Percentiles rank a stretch among this genome's conserved stretches.
Evolutionary conservation across 2,888 invertebrate genomes (phyloP).

Genomic region (Griposia aprilina): DNA sequence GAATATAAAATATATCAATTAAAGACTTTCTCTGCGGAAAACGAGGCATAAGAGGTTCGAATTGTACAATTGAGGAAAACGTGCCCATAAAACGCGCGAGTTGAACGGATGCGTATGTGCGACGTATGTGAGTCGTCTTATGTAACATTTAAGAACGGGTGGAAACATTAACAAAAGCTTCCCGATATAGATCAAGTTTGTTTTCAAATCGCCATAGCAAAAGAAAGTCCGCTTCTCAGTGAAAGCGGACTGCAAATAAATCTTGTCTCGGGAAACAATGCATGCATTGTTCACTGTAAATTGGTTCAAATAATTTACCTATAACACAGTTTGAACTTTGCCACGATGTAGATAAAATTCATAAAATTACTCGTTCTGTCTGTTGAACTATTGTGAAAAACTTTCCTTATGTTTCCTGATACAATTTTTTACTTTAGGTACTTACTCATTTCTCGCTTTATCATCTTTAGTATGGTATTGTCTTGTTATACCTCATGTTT

Average conservation of each 20-base stretch:
- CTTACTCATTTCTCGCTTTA: conserved; percentile 1
- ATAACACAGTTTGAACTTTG: conserved; percentile 74
- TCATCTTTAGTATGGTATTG: conserved; percentile 3
- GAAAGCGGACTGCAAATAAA: conserved; percentile 86
- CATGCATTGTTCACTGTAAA: conserved; percentile 87
- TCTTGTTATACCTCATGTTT: not conserved
- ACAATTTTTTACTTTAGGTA: conserved; percentile 17
- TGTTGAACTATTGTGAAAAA: conserved; percentile 55
- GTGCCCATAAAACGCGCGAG: conserved; percentile 34
- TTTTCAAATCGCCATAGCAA: conserved; percentile 79
- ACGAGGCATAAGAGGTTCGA: conserved; percentile 39
- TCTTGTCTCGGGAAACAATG: conserved; percentile 85
- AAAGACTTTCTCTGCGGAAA: conserved; percentile 64
- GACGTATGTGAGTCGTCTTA: conserved; percentile 36
- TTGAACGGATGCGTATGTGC: conserved; percentile 32
- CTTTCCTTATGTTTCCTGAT: conserved; percentile 45
- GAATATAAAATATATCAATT: conserved; percentile 79
- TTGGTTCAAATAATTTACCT: conserved; percentile 82
- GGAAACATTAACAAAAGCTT: conserved; percentile 73
- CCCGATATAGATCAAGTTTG: conserved; percentile 82
- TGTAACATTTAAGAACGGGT: conserved; percentile 50
- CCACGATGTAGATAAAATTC: conserved; percentile 68
- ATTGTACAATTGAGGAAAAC: conserved; percentile 51
- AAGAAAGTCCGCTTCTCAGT: conserved; percentile 84
- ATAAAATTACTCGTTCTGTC: conserved; percentile 58